Evolutionary conservation across 2,888 invertebrate species (phyloP).

Genomic region (Alentia gelatinosa): DNA sequence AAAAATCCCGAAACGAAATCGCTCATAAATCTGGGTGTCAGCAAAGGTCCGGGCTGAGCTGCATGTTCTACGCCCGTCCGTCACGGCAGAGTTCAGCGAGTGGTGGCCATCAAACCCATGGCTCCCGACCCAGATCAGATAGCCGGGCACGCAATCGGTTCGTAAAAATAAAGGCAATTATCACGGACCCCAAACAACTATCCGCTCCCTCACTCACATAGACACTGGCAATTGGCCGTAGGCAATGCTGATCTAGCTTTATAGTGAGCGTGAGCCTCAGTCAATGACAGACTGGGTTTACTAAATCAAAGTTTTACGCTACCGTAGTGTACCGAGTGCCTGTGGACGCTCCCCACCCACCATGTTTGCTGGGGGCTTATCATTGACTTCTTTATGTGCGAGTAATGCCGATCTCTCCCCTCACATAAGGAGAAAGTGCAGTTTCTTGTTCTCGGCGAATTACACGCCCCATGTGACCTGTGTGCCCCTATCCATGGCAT

Average conservation of each 20-base stretch:
- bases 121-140: neutral
- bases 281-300: neutral
- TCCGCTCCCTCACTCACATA: too few relatives aligned
- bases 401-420: neutral
- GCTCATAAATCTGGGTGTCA: neutral
- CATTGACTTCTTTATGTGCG: neutral
- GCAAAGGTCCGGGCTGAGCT: neutral
- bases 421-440: neutral
- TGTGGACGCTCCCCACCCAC: neutral
- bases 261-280: neutral
- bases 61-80: neutral
- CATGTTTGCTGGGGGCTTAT: neutral
- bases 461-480: neutral
- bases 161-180: conserved; percentile 7
- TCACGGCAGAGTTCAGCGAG: neutral
- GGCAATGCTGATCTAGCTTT: neutral
- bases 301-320: neutral
- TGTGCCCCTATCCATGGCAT: too few relatives aligned
- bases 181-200: neutral
- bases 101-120: neutral
- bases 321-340: too few relatives aligned
- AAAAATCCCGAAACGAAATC: too few relatives aligned
- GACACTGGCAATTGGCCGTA: neutral
- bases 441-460: neutral
- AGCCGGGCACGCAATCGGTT: neutral